Base-by-base conservation (phyloP, 1,140 invertebrate genomes). In the Mycetomoellerius zeteki region DNA sequence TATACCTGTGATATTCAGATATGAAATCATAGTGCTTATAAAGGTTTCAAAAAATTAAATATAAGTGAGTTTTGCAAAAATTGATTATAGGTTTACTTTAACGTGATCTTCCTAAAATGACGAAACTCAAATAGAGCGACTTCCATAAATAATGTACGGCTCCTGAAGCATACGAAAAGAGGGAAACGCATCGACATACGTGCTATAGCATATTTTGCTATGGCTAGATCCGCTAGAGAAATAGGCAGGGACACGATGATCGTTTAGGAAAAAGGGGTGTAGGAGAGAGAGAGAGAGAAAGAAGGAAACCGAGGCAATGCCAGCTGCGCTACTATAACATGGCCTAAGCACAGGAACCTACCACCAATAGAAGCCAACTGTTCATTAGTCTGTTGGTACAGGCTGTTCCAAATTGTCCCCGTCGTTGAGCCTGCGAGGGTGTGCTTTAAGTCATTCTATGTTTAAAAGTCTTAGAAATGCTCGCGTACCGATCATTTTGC, bases 361-460 rank as follows among this genome's bases (percentile, higher is more conserved):
- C 93, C 92, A 93, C 89, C 92, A 92, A 94, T 93, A 94, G 92
- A 89, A 92, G 86, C 93, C 94, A 94, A 95, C 94, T 94, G 93
- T 95, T 95, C 94, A 94, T 94, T 94, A 94, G 91, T 92, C 89
- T 90, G 89, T 93, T 92, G 78, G 90, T 92, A 93, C 93, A 93
- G 90, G 89, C 93, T 91, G 91, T 88, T 91, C 73, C 87, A 89
- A 91, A 92, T 92, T 92, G 92, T 92, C 91, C 89, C 90, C 71
- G 87, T 78, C 64, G 50, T 71, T 56, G 24, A 30, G 60, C 52
- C 69, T 64, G 90, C 84, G 89, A 87, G 87, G 87, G 64, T 88
- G 86, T 85, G 67, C 19, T 43, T 27, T 30, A 21, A 27, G 54
- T 73, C 54, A 47, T 43, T 24, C 19, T 24, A 54, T 21, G 52